Evolutionary conservation across 2,113 vertebrate genomes (phyloP), one percentile per base, ranked within the genome.

Genomic region (Poeciliopsis prolifica): DNA sequence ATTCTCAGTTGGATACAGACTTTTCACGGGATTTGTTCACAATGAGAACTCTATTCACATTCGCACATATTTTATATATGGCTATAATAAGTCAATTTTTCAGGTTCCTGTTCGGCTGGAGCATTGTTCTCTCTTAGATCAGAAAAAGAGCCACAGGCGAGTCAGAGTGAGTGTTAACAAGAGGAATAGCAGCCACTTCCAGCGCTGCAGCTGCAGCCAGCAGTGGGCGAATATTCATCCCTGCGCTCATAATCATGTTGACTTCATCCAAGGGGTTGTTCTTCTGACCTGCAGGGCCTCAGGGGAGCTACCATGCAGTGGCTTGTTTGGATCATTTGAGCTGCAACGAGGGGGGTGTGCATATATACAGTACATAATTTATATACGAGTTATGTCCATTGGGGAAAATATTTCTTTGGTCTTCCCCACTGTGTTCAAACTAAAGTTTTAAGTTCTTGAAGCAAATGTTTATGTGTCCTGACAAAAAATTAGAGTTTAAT

Each of bases 201-300:
- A 85, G 86, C 81, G n/a, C 62, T 29, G 63, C 2, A 85, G 78
- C 79, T 48, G 73, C 75, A 86, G 80, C 80, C 82, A 58, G 22
- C 83, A 83, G 85, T 88, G 88, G 91, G 79, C 81, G 76, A 83
- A 89, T 85, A 77, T 81, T 87, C 88, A 89, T 74, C 76, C 74
- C 64, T 58, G 75, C 72, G 72, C 78, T 68, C 61, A 48, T 88
- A 87, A 91, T 92, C 78, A 75, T 86, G 82, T 67, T 90, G 91
- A 91, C 91, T 90, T 68, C 63, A 74, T 86, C 82, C 65, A 51
- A 89, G 77, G 79, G 87, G 73, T 77, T 78, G 82, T 78, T 84
- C 84, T 84, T 78, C 42, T 79, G 87, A 90, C 88, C 91, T 78
- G 82, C 65, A 72, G 83, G 87, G 65, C 81, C 77, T 75, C 66